Evolutionary conservation across 2,113 vertebrate species (phyloP), one percentile per base, ranked within the genome.

Genomic region (Pachyramphus minor): DNA sequence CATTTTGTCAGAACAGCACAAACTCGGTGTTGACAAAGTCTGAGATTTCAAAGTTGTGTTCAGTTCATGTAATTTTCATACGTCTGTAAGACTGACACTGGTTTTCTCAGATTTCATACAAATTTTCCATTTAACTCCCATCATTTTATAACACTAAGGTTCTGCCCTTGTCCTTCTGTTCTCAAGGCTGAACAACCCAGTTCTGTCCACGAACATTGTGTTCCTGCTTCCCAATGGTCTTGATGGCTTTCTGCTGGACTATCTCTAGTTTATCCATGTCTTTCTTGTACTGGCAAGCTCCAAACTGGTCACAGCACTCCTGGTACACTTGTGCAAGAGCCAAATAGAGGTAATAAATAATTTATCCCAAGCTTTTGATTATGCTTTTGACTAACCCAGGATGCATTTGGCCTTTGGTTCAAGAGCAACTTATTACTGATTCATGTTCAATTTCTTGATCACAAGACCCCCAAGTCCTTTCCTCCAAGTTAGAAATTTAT

Each of bases 41-140:
- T 25, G 18, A 90, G 31, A 80, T 56, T 90, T 82, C 84, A 39
- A 78, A 94, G 88, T 12, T 92, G 42, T 86, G 84, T 90, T 95
- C 55, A n/a, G 27, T 94, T 90, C 59, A 14, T 94, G 49, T 33
- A 44, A 12, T 27, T 94, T 52, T 47, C 3, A 3, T 64, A 45
- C 23, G 45, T 28, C 55, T 72, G 7, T 55, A 14, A 47, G 47
- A 62, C 25, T 68, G 47, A 68, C 59, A 33, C 22, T 56, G 23
- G 41, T 31, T 80, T 77, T 25, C 58, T 90, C n/a, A 64, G 60
- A 25, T 53, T 76, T 35, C 31, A 15, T 8, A 58, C 6, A 27
- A 2, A 14, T 45, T 78, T 85, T 55, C 31, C 79, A 64, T 42
- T 50, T 44, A 6, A 22, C 12, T 64, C 53, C 44, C 55, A 62